These are phyloP conservation scores for Xestobium rufovillosum DNA, from an alignment of 2,888 invertebrate genomes.

Conservation along the genomic window DNA sequence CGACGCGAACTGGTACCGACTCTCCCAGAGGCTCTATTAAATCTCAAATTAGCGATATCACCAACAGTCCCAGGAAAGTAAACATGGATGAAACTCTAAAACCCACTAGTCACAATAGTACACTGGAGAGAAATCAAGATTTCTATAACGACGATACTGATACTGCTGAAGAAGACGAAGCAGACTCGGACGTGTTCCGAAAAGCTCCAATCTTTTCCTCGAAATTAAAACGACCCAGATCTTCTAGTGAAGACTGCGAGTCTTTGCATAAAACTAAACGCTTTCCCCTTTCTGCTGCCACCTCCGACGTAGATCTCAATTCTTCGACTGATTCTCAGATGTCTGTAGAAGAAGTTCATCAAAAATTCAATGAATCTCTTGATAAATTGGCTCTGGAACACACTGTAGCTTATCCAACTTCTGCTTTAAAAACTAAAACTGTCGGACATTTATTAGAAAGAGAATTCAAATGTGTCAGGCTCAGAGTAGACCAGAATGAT, in stretches of 20 bases:
- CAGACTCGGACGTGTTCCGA: conserved; percentile 10
- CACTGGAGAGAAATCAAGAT: conserved; percentile 11
- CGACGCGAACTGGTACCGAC: conserved; percentile 47
- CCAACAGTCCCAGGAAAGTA: conserved; percentile 5
- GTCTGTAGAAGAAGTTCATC: neutral
- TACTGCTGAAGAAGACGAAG: conserved; percentile 31
- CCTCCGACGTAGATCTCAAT: neutral
- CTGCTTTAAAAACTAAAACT: neutral
- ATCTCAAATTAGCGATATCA: conserved; percentile 24
- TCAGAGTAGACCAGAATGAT: conserved; percentile 27
- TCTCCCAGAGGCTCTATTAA: conserved; percentile 45
- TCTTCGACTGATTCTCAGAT: neutral
- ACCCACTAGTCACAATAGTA: too few relatives aligned
- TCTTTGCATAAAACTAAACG: neutral
- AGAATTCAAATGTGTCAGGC: conserved; percentile 35
- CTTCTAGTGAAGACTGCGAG: neutral
- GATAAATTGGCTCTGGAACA: conserved; percentile 1
- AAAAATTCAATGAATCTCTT: neutral
- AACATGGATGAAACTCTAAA: conserved; percentile 14
- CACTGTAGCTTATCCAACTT: too few relatives aligned
- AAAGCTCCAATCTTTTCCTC: neutral
- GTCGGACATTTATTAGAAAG: conserved; percentile 25
- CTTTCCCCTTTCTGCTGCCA: neutral
- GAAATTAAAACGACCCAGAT: conserved; percentile 2
- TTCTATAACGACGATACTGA: conserved; percentile 30